Evolutionary conservation across 2,888 invertebrate species (phyloP).

Genomic region (Trachelus iudaicus): DNA sequence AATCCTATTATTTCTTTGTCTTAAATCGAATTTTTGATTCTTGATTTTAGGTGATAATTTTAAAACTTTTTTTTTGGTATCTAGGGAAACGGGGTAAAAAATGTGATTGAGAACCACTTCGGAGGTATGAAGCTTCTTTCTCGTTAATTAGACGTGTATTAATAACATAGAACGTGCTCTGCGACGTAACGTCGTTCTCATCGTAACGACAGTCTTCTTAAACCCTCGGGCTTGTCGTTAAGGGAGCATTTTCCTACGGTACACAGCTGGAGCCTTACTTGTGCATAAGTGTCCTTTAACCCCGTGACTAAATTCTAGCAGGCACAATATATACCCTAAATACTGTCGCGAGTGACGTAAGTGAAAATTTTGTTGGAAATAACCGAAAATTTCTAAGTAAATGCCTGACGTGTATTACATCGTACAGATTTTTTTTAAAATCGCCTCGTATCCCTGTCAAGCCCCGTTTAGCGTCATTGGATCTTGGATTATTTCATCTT

Average conservation of each 20-base stretch:
- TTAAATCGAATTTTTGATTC: neutral
- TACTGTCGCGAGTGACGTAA: neutral
- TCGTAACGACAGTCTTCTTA: neutral
- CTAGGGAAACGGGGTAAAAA: neutral
- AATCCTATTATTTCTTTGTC: no score
- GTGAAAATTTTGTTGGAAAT: no score
- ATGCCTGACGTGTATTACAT: no score
- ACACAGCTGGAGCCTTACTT: neutral
- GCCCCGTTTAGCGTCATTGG: no score
- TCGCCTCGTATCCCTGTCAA: no score
- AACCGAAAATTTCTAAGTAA: no score
- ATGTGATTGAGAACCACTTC: neutral
- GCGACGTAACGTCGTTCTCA: neutral
- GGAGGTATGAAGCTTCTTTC: neutral
- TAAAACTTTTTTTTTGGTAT: no score
- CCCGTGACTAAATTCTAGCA: neutral
- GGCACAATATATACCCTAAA: neutral
- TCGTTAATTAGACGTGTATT: constrained; percentile 19
- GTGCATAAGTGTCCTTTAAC: neutral
- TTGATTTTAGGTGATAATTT: neutral
- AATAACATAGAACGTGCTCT: constrained; percentile 10
- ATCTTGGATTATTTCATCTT: no score
- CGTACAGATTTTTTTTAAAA: no score
- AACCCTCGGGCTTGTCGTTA: neutral
- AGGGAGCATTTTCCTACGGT: neutral